These are phyloP conservation scores for Enteromius treurensis DNA, from an alignment of 2,797 vertebrate genomes.

Conservation along the genomic window DNA sequence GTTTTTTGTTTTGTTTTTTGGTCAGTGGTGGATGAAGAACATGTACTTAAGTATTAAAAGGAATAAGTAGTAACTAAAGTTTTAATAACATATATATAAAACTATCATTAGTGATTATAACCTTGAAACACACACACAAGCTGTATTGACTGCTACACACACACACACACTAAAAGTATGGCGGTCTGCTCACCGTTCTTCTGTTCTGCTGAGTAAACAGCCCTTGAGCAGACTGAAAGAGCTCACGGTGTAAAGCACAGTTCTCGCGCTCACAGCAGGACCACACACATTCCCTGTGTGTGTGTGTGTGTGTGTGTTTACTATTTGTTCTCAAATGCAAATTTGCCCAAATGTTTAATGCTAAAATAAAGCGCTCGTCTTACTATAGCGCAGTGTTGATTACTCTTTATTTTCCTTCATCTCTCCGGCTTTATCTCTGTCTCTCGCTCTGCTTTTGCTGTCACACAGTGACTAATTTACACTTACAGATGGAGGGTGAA, in stretches of 20 bases:
- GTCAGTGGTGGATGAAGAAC: neutral
- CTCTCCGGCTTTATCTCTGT: neutral
- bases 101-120: neutral
- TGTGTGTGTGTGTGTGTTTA: neutral
- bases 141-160: conserved; percentile 85
- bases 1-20: neutral
- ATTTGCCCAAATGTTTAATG: conserved; percentile 36
- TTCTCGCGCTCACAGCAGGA: conserved; percentile 26
- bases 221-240: conserved; percentile 46
- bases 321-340: conserved; percentile 16
- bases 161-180: conserved; percentile 29
- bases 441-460: conserved; percentile 20
- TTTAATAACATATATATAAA: too few species aligned
- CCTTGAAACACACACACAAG: neutral
- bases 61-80: neutral
- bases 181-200: conserved; percentile 32
- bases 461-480: conserved; percentile 44
- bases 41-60: neutral
- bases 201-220: conserved; percentile 53
- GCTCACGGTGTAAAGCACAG: conserved; percentile 44
- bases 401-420: conserved; percentile 33
- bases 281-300: neutral
- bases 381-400: conserved; percentile 5
- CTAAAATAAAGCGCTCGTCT: conserved; percentile 35
- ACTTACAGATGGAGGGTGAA: conserved; percentile 47